Percentiles rank a stretch among this genome's conserved stretches.
Conservation (phyloP, 2,888 invertebrate species). For the Sarcophaga variegata region DNA sequence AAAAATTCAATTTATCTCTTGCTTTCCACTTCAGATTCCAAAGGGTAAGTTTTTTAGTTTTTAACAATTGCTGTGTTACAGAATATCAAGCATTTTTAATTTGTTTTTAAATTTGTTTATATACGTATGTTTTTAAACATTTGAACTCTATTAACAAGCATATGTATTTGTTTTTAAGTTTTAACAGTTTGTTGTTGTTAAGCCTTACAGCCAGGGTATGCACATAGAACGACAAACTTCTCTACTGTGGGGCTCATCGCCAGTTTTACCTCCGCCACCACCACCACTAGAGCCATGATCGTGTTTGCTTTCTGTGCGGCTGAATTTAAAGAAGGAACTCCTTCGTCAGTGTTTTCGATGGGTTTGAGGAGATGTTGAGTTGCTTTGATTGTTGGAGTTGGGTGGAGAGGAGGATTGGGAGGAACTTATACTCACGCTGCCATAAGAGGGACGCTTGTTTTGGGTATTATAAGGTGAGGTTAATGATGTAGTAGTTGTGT, state of each 20-base stretch:
- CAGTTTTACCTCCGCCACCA: conserved; percentile 67
- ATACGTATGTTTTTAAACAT: conserved; percentile 17
- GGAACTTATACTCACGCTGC: conserved; percentile 73
- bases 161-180: conserved; percentile 13
- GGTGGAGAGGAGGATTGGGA: conserved; percentile 68
- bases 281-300: conserved; percentile 33
- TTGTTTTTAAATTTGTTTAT: conserved; percentile 20
- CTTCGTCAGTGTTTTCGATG: conserved; percentile 81
- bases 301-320: conserved; percentile 66
- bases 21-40: neutral
- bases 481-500: conserved; percentile 12
- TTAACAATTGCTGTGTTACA: conserved; percentile 32
- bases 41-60: conserved; percentile 13
- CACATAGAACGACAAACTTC: conserved; percentile 80
- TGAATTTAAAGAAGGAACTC: conserved; percentile 80
- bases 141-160: conserved; percentile 42
- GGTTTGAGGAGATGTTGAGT: conserved; percentile 73
- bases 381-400: conserved; percentile 59
- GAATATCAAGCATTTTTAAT: conserved; percentile 48
- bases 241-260: conserved; percentile 76
- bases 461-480: conserved; percentile 38
- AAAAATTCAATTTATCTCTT: conserved; percentile 6
- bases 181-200: conserved; percentile 26
- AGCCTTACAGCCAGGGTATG: conserved; percentile 79
- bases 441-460: conserved; percentile 75